Evolutionary conservation across 2,888 invertebrate genomes (phyloP).

Genomic region (Phytoseiulus persimilis): DNA sequence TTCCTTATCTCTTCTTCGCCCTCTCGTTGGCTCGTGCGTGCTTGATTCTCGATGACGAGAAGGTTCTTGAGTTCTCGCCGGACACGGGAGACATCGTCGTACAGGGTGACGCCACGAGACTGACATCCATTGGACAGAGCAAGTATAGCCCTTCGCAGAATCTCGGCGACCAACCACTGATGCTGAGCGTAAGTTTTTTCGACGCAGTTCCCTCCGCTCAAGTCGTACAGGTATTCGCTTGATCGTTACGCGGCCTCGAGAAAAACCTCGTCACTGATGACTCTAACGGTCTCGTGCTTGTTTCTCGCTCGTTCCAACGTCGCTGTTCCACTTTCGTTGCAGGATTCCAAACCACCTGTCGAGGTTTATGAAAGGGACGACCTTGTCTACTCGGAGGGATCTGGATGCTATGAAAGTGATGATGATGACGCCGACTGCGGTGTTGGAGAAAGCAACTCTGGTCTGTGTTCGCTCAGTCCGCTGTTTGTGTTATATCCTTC

Average conservation of each 20-base stretch:
- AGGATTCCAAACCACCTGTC: slow-evolving; percentile 40
- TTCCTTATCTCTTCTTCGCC: neutral
- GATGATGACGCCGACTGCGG: slow-evolving; percentile 78
- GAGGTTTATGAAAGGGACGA: slow-evolving; percentile 60
- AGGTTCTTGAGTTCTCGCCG: slow-evolving; percentile 7
- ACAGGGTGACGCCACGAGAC: slow-evolving; percentile 22
- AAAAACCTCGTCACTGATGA: no score
- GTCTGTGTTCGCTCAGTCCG: neutral
- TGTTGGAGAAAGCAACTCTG: slow-evolving; percentile 31
- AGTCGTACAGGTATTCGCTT: neutral
- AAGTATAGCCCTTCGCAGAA: slow-evolving; percentile 30
- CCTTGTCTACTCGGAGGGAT: slow-evolving; percentile 79
- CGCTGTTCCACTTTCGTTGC: slow-evolving; percentile 43
- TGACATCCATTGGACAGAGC: slow-evolving; percentile 14
- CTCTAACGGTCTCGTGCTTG: neutral
- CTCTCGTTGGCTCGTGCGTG: neutral
- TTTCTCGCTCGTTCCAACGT: neutral
- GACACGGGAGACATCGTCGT: slow-evolving; percentile 30
- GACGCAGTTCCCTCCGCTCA: neutral
- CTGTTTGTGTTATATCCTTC: slow-evolving; percentile 39
- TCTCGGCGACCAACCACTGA: slow-evolving; percentile 23
- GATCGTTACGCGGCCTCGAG: neutral
- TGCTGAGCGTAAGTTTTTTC: neutral
- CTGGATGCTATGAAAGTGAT: slow-evolving; percentile 65
- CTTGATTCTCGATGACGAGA: neutral